Evolutionary conservation across 2,113 vertebrate species (phyloP).

Genomic region (Scytalopus superciliaris): DNA sequence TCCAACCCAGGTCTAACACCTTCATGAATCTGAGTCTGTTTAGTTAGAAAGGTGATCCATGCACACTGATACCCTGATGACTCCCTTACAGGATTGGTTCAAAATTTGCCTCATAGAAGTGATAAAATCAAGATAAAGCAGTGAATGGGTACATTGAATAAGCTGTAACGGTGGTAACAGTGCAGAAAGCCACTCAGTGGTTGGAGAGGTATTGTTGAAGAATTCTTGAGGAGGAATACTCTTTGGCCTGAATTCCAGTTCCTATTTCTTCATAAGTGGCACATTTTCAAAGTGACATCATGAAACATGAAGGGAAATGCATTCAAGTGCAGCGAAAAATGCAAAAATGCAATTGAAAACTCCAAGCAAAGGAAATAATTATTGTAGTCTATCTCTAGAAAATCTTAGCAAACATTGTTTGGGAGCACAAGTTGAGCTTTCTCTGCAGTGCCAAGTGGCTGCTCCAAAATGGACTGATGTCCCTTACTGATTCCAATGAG

Average conservation of each 20-base stretch:
- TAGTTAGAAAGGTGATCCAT: neutral
- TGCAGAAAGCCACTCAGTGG: neutral
- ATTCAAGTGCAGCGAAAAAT: neutral
- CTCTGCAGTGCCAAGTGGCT: neutral
- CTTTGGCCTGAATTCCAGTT: neutral
- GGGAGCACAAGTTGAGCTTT: neutral
- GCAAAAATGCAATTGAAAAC: neutral
- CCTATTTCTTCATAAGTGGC: neutral
- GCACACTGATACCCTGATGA: neutral
- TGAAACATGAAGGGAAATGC: neutral
- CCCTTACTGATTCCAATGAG: neutral
- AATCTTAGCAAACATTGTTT: neutral
- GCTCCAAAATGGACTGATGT: neutral
- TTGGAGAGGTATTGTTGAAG: neutral
- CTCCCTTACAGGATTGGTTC: neutral
- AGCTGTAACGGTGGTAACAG: neutral
- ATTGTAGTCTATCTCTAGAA: neutral
- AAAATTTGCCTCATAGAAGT: neutral
- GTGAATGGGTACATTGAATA: neutral
- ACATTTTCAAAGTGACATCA: neutral
- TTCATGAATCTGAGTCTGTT: neutral
- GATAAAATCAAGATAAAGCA: neutral
- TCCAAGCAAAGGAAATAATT: neutral
- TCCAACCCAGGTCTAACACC: accelerated
- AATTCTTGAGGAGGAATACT: neutral